Base-by-base conservation (phyloP, 2,888 invertebrate genomes). In the Orthonevra nobilis region DNA sequence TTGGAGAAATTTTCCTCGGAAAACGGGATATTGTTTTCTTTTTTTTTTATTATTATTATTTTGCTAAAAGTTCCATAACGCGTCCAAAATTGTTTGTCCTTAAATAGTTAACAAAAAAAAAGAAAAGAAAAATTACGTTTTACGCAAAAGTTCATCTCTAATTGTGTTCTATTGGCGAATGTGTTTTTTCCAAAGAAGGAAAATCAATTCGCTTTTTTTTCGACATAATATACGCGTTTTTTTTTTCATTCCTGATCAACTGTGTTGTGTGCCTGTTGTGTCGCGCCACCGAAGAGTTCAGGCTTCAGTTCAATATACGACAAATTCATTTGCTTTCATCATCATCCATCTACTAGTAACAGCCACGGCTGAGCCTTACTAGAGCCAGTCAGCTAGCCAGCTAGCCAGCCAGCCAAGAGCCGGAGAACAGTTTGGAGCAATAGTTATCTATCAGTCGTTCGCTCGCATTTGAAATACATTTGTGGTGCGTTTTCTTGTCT, bases 1-100 rank as follows among this genome's bases (percentile, higher is more conserved):
- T 73, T 79, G 79, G 79, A 79, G 72, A 79, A 79, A 79, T 79
- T 79, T 79, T 79, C 66, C 40, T 72, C 48, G 72, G 72, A 54
- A 44, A 79, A 72, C 72, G 72, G 66, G 66, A 70, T 56, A 46
- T 46, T 52, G 36, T 12, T 42, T 52, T 23, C 3, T 70, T 61
- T 36, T n/a, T 32, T 9, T 9, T 40, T 14, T 9, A 52, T 15
- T n/a, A 64, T 50, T 58, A n/a, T 50, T 23, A 28, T 19, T 17
- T 34, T 7, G 28, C 19, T n/a, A n/a, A n/a, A n/a, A n/a, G n/a
- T n/a, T n/a, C n/a, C n/a, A n/a, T n/a, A n/a, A n/a, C n/a, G n/a
- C n/a, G n/a, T n/a, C n/a, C n/a, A n/a, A 38, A 54, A 54, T 56
- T 40, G 28, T 20, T 56, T 30, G 56, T 56, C 40, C 28, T 40